Evolutionary conservation across 2,797 vertebrate genomes (phyloP), one percentile per base, ranked within the genome.

Genomic region (Melanogrammus aeglefinus): DNA sequence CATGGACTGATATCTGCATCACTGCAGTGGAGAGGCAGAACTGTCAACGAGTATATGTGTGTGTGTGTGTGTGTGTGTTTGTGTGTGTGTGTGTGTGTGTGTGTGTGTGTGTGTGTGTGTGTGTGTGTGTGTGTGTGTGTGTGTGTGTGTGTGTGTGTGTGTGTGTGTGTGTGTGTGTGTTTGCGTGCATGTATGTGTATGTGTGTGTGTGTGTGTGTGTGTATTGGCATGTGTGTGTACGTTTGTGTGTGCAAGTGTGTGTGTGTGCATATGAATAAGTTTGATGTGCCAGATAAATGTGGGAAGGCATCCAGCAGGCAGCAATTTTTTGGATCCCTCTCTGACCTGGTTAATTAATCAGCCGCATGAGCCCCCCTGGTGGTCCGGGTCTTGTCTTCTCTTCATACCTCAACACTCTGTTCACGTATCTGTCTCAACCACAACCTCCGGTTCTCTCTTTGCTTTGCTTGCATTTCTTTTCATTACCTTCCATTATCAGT

Each of bases 71-170:
- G 76, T 73, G 4, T 72, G 74, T 27, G 31, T 35, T 57, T 71
- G 39, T 27, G 33, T 44, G 69, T 36, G 72, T 21, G 12, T 39
- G 1, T 57, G 4, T n/a, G 0, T 81, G 77, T 81, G 79, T 57
- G 29, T 77, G 75, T 36, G 72, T 77, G 78, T 80, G n/a, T 69
- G 63, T 69, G 63, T 69, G 63, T 69, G 63, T 69, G 63, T 69
- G n/a, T 24, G 63, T 69, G 63, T 27, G 63, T 24, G 75, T 77
- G 63, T 24, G 21, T 27, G 63, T 69, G 63, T 51, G 73, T 29
- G 38, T 16, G 24, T 63, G 76, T 73, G 4, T 72, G 74, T 27
- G 31, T 35, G 71, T 72, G 39, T 27, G 33, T 44, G 69, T 36
- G 72, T 21, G 8, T 39, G 1, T 57, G 4, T 24, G 0, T 81